Conservation (phyloP, 1,140 invertebrate genomes). For the Leptopilina boulardi region DNA sequence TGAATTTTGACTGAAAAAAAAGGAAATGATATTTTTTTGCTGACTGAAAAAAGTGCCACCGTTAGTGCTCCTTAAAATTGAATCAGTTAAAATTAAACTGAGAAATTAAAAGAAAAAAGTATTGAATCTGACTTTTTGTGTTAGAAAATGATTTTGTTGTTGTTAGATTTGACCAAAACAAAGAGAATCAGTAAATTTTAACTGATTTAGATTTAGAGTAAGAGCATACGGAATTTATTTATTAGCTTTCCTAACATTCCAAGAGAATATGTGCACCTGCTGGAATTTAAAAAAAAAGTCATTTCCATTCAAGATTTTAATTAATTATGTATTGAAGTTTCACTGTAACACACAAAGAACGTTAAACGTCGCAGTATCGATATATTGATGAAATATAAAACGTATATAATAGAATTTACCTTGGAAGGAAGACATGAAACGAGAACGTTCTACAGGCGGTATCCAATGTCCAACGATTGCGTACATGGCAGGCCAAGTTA, state of each 20-base stretch:
- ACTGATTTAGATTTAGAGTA: neutral
- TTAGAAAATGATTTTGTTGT: too few relatives aligned
- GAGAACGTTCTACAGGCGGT: conserved; percentile 84
- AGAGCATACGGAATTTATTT: conserved; percentile 55
- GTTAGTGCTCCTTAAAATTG: neutral
- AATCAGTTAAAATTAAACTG: too few relatives aligned
- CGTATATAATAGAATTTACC: conserved; percentile 74
- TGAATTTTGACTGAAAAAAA: conserved; percentile 63
- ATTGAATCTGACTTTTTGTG: too few relatives aligned
- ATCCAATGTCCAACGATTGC: conserved; percentile 91
- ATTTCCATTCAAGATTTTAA: neutral
- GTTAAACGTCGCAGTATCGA: conserved; percentile 56
- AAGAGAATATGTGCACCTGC: neutral
- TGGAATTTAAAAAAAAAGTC: neutral
- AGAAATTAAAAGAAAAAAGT: too few relatives aligned
- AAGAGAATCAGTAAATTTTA: too few relatives aligned
- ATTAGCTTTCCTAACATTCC: conserved; percentile 8
- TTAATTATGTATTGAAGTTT: conserved; percentile 68
- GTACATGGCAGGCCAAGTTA: conserved; percentile 92
- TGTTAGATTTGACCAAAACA: too few relatives aligned
- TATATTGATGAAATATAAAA: neutral
- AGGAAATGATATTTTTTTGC: conserved; percentile 49
- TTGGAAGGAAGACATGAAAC: conserved; percentile 87
- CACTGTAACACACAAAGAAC: conserved; percentile 73
- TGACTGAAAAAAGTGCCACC: conserved; percentile 68